phyloP scores from a whole-genome alignment of 2,113 vertebrate genomes.

The Anguilla rostrata region DNA sequence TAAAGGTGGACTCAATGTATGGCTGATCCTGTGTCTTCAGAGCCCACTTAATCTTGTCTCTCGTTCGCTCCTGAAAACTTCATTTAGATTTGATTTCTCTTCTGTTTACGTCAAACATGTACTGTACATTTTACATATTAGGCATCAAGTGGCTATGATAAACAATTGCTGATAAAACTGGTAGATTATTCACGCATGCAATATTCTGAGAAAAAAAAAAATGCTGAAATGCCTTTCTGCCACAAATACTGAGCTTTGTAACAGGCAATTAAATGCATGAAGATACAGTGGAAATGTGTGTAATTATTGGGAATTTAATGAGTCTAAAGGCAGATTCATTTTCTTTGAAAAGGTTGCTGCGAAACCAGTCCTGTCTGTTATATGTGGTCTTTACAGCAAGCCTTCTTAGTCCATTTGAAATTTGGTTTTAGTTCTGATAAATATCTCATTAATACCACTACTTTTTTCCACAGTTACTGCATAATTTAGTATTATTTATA shows the following conservation, averaged over 20 bases:
- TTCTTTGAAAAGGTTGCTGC: constrained; percentile 48
- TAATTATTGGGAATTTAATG: constrained; percentile 55
- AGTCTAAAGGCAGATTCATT: constrained; percentile 43
- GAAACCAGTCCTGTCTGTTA: constrained; percentile 25
- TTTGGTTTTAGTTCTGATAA: background rate
- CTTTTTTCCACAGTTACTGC: background rate
- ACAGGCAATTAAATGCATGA: constrained; percentile 73
- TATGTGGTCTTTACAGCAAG: constrained; percentile 7
- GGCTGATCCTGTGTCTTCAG: background rate
- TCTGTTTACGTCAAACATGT: background rate
- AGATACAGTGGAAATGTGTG: constrained; percentile 49
- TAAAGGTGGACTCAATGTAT: background rate
- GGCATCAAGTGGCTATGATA: constrained; percentile 11
- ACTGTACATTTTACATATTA: background rate
- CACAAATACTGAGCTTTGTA: constrained; percentile 47
- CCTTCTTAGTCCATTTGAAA: background rate
- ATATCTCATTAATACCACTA: constrained; percentile 6
- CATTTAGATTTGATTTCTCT: background rate
- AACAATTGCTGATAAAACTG: constrained; percentile 16
- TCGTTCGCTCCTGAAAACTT: background rate
- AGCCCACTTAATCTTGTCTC: background rate
- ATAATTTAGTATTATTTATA: background rate
- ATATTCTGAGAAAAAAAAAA: constrained; percentile 11
- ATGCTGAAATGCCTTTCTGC: constrained; percentile 38
- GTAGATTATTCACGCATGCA: constrained; percentile 7